phyloP scores from a whole-genome alignment of 1,140 invertebrate species.

The Drosophila grimshawi region DNA sequence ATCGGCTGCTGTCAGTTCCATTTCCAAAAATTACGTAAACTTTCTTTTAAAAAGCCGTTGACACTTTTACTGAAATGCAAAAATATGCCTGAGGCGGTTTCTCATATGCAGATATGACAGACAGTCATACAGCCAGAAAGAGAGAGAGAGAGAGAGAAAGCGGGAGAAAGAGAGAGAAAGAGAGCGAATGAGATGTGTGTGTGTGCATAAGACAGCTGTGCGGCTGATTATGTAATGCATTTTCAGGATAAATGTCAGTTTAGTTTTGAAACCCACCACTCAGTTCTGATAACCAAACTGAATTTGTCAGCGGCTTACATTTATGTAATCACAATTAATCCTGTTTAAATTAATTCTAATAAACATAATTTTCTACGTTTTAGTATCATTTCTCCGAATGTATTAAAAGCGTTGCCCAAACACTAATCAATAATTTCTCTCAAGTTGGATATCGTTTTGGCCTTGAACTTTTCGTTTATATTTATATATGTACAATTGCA shows the following conservation, averaged over 20 bases:
- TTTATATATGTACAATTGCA: too few relatives aligned
- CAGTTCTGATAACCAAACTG: background rate
- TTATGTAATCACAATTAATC: background rate
- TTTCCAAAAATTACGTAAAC: slow-evolving; percentile 52
- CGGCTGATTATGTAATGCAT: background rate
- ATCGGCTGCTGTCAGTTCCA: slow-evolving; percentile 53
- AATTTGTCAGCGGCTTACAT: background rate
- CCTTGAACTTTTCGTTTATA: background rate
- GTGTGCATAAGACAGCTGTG: slow-evolving; percentile 4
- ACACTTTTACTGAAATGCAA: slow-evolving; percentile 49
- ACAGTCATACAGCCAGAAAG: slow-evolving; percentile 16
- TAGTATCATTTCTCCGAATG: too few relatives aligned
- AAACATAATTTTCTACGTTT: too few relatives aligned
- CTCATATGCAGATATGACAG: slow-evolving; percentile 31
- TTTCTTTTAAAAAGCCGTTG: slow-evolving; percentile 54
- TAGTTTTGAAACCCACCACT: background rate
- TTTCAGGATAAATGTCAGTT: background rate
- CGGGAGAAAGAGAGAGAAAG: background rate
- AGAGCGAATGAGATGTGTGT: background rate
- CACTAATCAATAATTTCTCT: background rate
- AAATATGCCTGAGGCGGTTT: slow-evolving; percentile 38
- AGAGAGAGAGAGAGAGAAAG: slow-evolving; percentile 2
- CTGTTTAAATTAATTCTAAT: too few relatives aligned
- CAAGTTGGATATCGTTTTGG: too few relatives aligned
- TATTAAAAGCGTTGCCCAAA: too few relatives aligned